Conservation (phyloP, 1,140 invertebrate species). For the Venturia canescens region DNA sequence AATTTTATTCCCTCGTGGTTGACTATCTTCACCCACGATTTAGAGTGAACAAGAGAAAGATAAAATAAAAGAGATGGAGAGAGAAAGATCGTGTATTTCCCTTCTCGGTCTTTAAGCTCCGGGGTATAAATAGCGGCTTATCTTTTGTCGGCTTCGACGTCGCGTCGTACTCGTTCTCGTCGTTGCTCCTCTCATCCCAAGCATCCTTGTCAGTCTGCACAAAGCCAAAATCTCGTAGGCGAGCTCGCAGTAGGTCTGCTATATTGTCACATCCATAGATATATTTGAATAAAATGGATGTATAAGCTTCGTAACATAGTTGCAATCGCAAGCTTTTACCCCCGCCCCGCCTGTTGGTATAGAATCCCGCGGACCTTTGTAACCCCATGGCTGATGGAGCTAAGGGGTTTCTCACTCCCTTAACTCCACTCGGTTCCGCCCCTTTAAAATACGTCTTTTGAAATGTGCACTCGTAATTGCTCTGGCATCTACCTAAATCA, state of each 20-base stretch:
- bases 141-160: slow-evolving; percentile 70
- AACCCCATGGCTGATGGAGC: slow-evolving; percentile 27
- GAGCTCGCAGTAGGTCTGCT: slow-evolving; percentile 26
- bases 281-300: slow-evolving; percentile 27
- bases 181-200: background rate
- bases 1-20: slow-evolving; percentile 41
- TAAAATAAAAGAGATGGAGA: background rate
- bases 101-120: slow-evolving; percentile 59
- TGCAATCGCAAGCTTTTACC: slow-evolving; percentile 36
- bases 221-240: slow-evolving; percentile 61
- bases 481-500: slow-evolving; percentile 66
- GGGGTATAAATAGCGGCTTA: slow-evolving; percentile 71
- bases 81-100: slow-evolving; percentile 30
- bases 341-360: background rate
- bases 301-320: slow-evolving; percentile 13
- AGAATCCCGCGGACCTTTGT: slow-evolving; percentile 24
- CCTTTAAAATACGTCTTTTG: slow-evolving; percentile 56
- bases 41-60: background rate
- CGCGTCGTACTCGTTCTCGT: slow-evolving; percentile 46
- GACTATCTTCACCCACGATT: background rate
- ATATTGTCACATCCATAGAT: slow-evolving; percentile 24
- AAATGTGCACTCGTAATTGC: slow-evolving; percentile 68
- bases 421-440: slow-evolving; percentile 1
- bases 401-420: slow-evolving; percentile 44
- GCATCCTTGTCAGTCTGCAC: slow-evolving; percentile 48